Evolutionary conservation across 2,113 vertebrate genomes (phyloP).

Genomic region (Cryptotis parvus): DNA sequence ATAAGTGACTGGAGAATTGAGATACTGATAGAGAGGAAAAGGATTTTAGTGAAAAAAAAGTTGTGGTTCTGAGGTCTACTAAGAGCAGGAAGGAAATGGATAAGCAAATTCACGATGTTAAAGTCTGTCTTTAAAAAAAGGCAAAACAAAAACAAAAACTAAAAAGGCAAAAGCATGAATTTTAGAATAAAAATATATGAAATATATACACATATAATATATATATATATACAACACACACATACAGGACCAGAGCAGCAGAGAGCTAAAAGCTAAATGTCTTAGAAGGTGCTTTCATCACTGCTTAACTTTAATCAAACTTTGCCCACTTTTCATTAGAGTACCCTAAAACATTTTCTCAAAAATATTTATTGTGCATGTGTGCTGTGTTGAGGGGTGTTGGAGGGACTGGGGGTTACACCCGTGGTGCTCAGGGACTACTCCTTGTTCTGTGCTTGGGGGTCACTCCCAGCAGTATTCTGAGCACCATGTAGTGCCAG

Average conservation of each 20-base stretch:
- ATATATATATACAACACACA: no score
- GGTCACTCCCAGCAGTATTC: no score
- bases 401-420: no score
- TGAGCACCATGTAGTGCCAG: no score
- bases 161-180: conserved; percentile 30
- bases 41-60: conserved; percentile 19
- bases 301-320: conserved; percentile 18
- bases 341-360: conserved; percentile 45
- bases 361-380: no score
- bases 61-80: conserved; percentile 73
- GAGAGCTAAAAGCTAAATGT: not conserved
- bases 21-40: conserved; percentile 61
- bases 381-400: no score
- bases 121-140: conserved; percentile 43
- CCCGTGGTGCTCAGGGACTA: no score
- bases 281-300: conserved; percentile 12
- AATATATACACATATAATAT: no score
- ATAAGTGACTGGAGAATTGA: conserved; percentile 54
- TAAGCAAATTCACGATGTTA: conserved; percentile 49
- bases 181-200: conserved; percentile 49
- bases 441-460: no score
- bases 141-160: no score
- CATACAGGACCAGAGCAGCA: not conserved
- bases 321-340: conserved; percentile 23
- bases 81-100: conserved; percentile 69